Percentiles rank a stretch among this genome's conserved stretches.
Conservation (phyloP, 2,888 invertebrate genomes). For the Lomographa bimaculata region DNA sequence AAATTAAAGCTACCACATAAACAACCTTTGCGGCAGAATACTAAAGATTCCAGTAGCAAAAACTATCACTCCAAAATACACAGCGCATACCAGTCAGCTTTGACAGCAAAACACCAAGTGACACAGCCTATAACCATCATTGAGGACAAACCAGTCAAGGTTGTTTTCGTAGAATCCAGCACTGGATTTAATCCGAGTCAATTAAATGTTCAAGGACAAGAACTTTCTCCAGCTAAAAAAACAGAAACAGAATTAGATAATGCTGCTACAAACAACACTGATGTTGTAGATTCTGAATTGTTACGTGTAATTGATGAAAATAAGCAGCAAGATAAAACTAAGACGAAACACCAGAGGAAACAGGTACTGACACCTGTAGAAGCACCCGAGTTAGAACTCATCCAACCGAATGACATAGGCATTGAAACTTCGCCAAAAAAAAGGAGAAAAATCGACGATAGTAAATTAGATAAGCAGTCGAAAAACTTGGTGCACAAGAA, state of each 20-base stretch:
- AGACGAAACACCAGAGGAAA: constrained; percentile 76
- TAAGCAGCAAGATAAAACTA: constrained; percentile 59
- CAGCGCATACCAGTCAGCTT: constrained; percentile 67
- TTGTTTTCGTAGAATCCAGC: constrained; percentile 64
- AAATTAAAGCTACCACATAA: constrained; percentile 55
- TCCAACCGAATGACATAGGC: constrained; percentile 67
- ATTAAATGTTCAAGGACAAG: constrained; percentile 66
- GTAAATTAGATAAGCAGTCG: constrained; percentile 50
- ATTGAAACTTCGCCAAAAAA: constrained; percentile 66
- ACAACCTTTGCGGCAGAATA: constrained; percentile 43
- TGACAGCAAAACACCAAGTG: constrained; percentile 66
- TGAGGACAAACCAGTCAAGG: constrained; percentile 78
- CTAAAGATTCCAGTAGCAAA: constrained; percentile 55
- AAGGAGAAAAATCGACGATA: constrained; percentile 65
- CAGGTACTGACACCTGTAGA: constrained; percentile 77
- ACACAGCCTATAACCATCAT: constrained; percentile 67
- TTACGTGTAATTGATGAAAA: constrained; percentile 51
- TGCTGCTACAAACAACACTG: constrained; percentile 38
- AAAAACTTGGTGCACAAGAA: constrained; percentile 69
- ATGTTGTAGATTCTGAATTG: constrained; percentile 62
- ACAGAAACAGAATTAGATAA: constrained; percentile 38
- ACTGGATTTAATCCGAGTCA: constrained; percentile 53
- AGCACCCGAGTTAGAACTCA: constrained; percentile 71
- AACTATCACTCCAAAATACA: constrained; percentile 70
- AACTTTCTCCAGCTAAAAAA: constrained; percentile 62